A percentile compares a stretch with the other conserved stretches of the same genome.
phyloP scores from a whole-genome alignment of 64 coral and sea anemone species.

The Stichodactyla mertensii region DNA sequence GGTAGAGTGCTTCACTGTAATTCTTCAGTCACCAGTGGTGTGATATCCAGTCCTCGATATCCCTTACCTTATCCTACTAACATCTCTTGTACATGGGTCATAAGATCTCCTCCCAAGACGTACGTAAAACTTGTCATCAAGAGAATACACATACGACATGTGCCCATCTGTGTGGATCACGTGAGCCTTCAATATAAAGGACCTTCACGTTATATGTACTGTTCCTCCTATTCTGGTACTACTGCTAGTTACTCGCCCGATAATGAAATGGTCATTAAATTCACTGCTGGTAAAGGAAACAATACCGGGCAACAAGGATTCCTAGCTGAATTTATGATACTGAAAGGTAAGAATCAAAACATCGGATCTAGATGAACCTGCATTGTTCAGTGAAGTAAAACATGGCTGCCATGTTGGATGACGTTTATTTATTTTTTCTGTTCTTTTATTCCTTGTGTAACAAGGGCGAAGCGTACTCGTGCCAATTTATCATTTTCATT shows the following conservation, averaged over 20 bases:
- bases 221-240: neutral
- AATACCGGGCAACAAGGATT: neutral
- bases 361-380: neutral
- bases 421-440: neutral
- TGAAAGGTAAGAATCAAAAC: neutral
- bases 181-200: neutral
- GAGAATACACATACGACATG: neutral
- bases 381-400: neutral
- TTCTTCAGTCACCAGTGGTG: neutral
- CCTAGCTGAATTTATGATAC: neutral
- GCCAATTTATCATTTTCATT: neutral
- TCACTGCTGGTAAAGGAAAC: neutral
- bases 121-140: neutral
- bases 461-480: neutral
- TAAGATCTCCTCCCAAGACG: conserved; percentile 1
- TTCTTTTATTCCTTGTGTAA: too few relatives aligned
- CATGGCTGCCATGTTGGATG: neutral
- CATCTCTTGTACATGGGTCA: neutral
- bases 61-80: conserved; percentile 1
- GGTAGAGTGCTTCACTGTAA: neutral
- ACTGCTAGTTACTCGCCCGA: neutral
- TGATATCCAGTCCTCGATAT: neutral
- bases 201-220: neutral
- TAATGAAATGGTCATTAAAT: neutral
- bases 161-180: neutral